phyloP scores from a whole-genome alignment of 2,797 vertebrate species.

The Crax fasciolata region DNA sequence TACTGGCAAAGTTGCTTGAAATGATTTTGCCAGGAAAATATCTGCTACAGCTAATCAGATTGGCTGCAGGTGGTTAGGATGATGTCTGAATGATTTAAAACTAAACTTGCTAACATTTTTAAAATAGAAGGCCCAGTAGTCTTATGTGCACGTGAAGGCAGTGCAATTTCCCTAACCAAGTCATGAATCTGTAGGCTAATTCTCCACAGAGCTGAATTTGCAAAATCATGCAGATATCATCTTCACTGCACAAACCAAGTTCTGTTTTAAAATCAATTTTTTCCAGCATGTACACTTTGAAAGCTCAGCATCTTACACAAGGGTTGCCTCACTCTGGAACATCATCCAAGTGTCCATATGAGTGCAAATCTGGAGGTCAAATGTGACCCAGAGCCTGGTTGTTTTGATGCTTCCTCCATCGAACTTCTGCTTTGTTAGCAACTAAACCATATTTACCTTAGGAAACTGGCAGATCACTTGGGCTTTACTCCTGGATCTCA shows the following conservation, averaged over 20 bases:
- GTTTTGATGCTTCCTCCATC: not conserved
- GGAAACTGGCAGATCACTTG: not conserved
- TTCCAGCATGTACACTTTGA: not conserved
- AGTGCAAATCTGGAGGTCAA: not conserved
- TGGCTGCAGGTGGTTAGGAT: not conserved
- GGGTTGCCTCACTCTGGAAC: not conserved
- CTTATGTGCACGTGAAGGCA: rapidly evolving
- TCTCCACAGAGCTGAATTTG: not conserved
- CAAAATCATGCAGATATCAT: not conserved
- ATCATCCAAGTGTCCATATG: not conserved
- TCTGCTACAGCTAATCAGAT: not conserved
- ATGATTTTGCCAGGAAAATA: not conserved
- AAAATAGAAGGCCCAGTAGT: not conserved
- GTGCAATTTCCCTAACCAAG: not conserved
- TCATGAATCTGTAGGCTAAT: not conserved
- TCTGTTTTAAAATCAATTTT: not conserved
- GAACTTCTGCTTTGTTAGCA: not conserved
- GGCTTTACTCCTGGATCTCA: not conserved
- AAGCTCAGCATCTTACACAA: not conserved
- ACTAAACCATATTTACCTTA: not conserved
- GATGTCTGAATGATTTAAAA: not conserved
- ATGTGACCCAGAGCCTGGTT: not conserved
- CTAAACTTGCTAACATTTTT: not conserved
- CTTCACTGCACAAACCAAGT: not conserved
- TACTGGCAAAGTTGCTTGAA: not conserved